Percentiles rank a stretch among this genome's conserved stretches.
These are phyloP conservation scores for Oryzias curvinotus DNA, from an alignment of 2,113 vertebrate species.

Conservation along the genomic window DNA sequence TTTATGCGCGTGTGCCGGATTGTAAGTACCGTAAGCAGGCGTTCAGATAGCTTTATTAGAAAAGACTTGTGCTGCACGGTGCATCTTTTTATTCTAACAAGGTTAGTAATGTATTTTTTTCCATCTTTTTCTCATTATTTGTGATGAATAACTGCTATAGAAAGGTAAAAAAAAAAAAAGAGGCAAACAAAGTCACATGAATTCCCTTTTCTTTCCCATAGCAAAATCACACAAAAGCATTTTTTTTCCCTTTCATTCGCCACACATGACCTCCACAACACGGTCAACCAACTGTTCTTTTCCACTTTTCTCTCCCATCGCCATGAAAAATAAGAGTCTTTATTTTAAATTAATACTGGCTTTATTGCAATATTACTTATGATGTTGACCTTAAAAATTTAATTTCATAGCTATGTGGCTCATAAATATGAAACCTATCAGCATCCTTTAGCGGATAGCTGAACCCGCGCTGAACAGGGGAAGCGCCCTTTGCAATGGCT, in stretches of 20 bases:
- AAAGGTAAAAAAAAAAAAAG: neutral
- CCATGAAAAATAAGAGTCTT: constrained; percentile 7
- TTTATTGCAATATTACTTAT: constrained; percentile 17
- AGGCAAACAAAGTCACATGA: too few species aligned
- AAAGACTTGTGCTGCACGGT: constrained; percentile 58
- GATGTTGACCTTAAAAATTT: neutral
- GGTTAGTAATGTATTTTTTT: constrained; percentile 33
- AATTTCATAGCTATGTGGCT: neutral
- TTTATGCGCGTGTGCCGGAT: constrained; percentile 28
- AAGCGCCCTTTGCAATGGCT: neutral
- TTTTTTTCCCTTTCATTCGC: neutral
- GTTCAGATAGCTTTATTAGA: constrained; percentile 51
- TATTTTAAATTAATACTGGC: constrained; percentile 20
- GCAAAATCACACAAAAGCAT: too few species aligned
- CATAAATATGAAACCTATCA: constrained; percentile 34
- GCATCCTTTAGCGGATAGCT: constrained; percentile 23
- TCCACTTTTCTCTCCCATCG: constrained; percentile 12
- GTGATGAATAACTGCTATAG: too few species aligned
- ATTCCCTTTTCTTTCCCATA: too few species aligned
- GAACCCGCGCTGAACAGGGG: constrained; percentile 16
- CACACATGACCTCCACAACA: too few species aligned
- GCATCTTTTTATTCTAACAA: constrained; percentile 69
- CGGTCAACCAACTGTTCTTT: neutral
- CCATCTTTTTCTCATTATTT: neutral
- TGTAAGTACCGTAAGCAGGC: constrained; percentile 57